Percentiles rank a stretch among this genome's conserved stretches.
phyloP scores from a whole-genome alignment of 2,113 vertebrate species.

The Macquaria ambigua region DNA sequence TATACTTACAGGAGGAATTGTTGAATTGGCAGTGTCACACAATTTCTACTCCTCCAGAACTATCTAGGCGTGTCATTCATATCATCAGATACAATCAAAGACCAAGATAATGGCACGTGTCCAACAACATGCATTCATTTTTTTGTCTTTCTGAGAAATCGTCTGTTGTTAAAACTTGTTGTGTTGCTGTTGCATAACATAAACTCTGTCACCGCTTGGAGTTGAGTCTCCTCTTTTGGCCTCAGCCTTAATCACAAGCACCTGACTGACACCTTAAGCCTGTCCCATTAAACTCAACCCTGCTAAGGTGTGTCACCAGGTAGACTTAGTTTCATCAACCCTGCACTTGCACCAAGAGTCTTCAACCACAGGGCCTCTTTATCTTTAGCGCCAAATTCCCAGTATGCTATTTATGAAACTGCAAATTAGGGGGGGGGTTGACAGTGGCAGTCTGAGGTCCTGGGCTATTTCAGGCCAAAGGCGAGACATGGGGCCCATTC shows the following conservation, averaged over 20 bases:
- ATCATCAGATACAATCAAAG: conserved; percentile 17
- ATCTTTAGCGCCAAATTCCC: conserved; percentile 71
- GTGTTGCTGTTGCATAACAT: conserved; percentile 56
- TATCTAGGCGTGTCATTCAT: conserved; percentile 10
- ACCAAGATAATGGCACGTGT: conserved; percentile 13
- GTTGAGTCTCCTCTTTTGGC: conserved; percentile 17
- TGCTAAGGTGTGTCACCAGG: conserved; percentile 77
- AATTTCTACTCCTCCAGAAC: conserved; percentile 2
- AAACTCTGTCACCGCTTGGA: conserved; percentile 49
- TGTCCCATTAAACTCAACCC: conserved; percentile 61
- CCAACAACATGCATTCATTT: conserved; percentile 1
- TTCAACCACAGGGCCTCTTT: conserved; percentile 67
- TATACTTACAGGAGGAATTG: conserved; percentile 26
- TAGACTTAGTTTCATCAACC: conserved; percentile 66
- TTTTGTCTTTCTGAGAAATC: conserved; percentile 5
- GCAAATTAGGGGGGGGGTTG: conserved; percentile 79
- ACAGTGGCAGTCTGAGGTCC: conserved; percentile 71
- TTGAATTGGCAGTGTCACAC: not conserved
- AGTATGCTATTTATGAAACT: conserved; percentile 80
- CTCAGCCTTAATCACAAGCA: conserved; percentile 58
- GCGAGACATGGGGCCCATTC: conserved; percentile 80
- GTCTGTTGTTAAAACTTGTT: conserved; percentile 54
- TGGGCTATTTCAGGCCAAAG: conserved; percentile 77
- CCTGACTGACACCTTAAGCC: conserved; percentile 65
- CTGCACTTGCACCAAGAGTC: conserved; percentile 45